These are phyloP conservation scores for Linurgus olivaceus DNA, from an alignment of 2,797 vertebrate genomes.

Conservation along the genomic window DNA sequence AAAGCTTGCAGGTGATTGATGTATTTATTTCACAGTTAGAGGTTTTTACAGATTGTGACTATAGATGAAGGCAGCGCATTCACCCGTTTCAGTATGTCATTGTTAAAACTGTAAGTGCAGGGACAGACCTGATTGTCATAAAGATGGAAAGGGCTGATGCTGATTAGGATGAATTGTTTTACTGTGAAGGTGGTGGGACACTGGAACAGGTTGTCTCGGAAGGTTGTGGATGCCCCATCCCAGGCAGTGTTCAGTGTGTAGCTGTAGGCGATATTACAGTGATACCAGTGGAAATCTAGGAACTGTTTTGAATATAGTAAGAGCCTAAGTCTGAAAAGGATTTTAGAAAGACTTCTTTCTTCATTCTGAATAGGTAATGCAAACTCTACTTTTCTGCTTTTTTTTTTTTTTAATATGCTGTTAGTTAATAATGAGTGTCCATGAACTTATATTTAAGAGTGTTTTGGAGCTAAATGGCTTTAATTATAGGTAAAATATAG, in stretches of 20 bases:
- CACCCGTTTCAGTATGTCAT: neutral
- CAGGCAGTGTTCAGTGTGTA: neutral
- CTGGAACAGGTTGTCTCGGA: fast-evolving
- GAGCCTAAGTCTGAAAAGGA: neutral
- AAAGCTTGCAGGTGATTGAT: neutral
- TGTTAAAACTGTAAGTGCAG: neutral
- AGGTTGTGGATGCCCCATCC: neutral
- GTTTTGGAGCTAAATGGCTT: neutral
- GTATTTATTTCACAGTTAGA: neutral
- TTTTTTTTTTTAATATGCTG: neutral
- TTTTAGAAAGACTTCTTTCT: neutral
- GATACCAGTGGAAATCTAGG: neutral
- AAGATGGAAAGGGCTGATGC: neutral
- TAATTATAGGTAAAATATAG: neutral
- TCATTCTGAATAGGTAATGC: neutral
- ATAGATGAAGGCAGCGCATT: neutral
- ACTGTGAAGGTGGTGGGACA: neutral
- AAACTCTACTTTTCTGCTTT: neutral
- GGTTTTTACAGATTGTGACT: neutral
- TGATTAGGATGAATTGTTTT: neutral
- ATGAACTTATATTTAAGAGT: neutral
- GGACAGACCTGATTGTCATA: neutral
- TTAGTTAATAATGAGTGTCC: neutral
- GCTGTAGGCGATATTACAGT: neutral
- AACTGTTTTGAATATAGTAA: neutral